phyloP scores from a whole-genome alignment of 2,888 invertebrate genomes.

The Chloroclysta siterata region DNA sequence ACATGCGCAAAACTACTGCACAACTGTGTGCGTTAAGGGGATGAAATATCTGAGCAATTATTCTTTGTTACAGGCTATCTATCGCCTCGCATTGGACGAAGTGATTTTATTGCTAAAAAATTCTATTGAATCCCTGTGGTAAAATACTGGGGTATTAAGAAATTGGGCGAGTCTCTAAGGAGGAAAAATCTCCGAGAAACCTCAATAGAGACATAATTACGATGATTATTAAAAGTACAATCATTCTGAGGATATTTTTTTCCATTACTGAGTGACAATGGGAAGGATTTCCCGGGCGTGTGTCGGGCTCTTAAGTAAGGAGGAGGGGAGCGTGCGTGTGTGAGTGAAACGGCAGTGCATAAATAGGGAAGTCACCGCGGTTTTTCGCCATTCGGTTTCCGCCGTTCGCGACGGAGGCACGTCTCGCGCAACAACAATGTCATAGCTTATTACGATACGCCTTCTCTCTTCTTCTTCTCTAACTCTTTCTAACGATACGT shows the following conservation, averaged over 20 bases:
- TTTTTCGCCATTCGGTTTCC: constrained; percentile 65
- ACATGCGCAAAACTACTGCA: constrained; percentile 60
- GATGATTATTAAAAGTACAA: constrained; percentile 75
- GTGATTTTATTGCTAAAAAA: constrained; percentile 58
- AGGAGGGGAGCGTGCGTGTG: constrained; percentile 47
- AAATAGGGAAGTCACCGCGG: constrained; percentile 55
- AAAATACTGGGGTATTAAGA: constrained; percentile 24
- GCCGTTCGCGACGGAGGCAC: constrained; percentile 63
- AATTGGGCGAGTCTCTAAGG: constrained; percentile 41
- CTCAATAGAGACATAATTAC: constrained; percentile 75
- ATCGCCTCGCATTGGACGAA: constrained; percentile 52
- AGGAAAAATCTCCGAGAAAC: constrained; percentile 40
- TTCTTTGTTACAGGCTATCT: constrained; percentile 73
- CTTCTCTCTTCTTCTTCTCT: constrained; percentile 57
- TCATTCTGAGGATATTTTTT: constrained; percentile 67
- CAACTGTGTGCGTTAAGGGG: constrained; percentile 60
- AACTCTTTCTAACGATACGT: constrained; percentile 76
- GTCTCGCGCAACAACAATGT: constrained; percentile 65
- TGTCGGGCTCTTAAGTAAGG: constrained; percentile 68
- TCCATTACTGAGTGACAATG: constrained; percentile 75
- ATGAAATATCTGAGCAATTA: constrained; percentile 70
- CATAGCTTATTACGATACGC: constrained; percentile 54
- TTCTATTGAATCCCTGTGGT: constrained; percentile 38
- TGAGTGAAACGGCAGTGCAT: constrained; percentile 53
- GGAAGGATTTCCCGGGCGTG: constrained; percentile 67